Evolutionary conservation across 1,140 invertebrate genomes (phyloP), one percentile per base, ranked within the genome.

Genomic region (Micrasema longulum): DNA sequence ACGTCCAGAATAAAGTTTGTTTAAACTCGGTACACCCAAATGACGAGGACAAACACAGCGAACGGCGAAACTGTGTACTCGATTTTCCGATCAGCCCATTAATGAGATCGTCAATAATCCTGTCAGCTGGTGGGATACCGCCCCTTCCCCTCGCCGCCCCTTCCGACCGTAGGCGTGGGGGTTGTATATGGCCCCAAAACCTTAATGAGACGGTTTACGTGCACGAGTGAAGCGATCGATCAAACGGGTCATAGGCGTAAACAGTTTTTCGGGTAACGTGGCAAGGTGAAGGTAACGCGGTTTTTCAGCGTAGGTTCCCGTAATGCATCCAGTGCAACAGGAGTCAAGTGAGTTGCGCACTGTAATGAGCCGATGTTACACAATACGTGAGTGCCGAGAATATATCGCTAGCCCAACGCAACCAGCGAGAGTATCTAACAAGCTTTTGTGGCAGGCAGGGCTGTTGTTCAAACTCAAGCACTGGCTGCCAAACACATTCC

Each of bases 31-130:
- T 31, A 31, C 26, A 2, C 26, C 26, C 26, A 45, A 48, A 22
- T 20, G 16, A 48, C 47, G 47, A 48, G 47, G 20, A 16, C 20
- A 48, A 20, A 48, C 47, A 48, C 47, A 48, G n/a, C 11, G 47
- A 48, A 7, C 47, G 11, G 47, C 16, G 47, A 48, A 11, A 48
- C 16, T 1, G 36, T 38, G 55, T 38, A 14, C 55, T 22, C 55
- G 55, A 22, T 60, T 60, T 60, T 41, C 36, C 55, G 35, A 38
- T 60, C 55, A 9, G 36, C 7, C 36, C 55, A 60, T 60, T 60
- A 60, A 60, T 60, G 55, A 41, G 55, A 11, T 22, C 35, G 55
- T 60, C 55, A 60, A 60, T 60, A 60, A 60, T 38, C 36, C 55
- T 60, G 55, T 60, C 55, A 41, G 36, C 35, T 20, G 20, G 11